phyloP scores from a whole-genome alignment of 2,888 invertebrate species.

The Dicranocentrus wangi region DNA sequence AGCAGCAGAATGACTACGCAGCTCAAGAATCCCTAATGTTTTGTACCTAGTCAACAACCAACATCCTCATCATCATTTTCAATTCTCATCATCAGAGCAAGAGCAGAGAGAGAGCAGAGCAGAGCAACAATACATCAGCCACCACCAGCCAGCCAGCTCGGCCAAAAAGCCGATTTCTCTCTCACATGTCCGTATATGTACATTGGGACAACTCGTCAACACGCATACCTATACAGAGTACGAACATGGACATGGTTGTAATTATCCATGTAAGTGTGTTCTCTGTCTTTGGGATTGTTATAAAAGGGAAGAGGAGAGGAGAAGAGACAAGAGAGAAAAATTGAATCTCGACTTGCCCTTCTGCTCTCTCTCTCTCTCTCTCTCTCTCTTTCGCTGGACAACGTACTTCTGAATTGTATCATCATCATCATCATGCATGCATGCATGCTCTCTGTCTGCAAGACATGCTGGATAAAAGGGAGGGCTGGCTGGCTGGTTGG shows the following conservation, averaged over 20 bases:
- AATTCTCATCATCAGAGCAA: slow-evolving; percentile 22
- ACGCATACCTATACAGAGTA: slow-evolving; percentile 50
- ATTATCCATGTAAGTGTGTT: slow-evolving; percentile 57
- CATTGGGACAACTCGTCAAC: slow-evolving; percentile 48
- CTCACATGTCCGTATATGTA: slow-evolving; percentile 49
- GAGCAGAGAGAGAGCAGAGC: too few species aligned
- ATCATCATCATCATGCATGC: slow-evolving; percentile 7
- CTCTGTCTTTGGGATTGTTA: slow-evolving; percentile 29
- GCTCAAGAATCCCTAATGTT: too few species aligned
- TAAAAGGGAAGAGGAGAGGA: background rate
- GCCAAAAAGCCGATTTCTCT: background rate
- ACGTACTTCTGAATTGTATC: slow-evolving; percentile 14
- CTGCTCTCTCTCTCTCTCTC: too few species aligned
- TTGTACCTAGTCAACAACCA: too few species aligned
- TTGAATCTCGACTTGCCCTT: slow-evolving; percentile 53
- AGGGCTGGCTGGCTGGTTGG: too few species aligned
- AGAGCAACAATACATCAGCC: slow-evolving; percentile 20
- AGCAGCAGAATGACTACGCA: too few species aligned
- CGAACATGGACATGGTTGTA: slow-evolving; percentile 57
- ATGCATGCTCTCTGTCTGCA: too few species aligned
- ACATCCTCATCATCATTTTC: slow-evolving; percentile 31
- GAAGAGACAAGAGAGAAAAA: slow-evolving; percentile 9
- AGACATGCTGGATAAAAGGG: too few species aligned
- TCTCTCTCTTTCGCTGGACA: slow-evolving; percentile 35
- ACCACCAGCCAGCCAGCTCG: background rate